Conservation (phyloP, 2,888 invertebrate species). For the Acanthopleura granulata region DNA sequence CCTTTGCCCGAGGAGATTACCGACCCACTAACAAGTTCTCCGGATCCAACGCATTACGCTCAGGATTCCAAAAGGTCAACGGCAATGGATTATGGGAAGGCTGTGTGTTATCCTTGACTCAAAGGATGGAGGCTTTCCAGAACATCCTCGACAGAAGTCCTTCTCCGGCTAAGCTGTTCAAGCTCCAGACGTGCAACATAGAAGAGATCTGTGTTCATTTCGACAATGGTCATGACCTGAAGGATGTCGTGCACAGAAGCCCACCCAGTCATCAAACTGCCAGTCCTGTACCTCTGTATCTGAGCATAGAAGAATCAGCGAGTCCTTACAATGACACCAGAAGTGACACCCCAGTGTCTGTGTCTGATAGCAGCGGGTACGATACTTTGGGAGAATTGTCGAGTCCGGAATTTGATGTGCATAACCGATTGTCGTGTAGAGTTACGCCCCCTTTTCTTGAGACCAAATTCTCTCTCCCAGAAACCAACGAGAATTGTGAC, state of each 20-base stretch:
- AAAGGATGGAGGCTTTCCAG: background rate
- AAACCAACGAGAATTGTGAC: no score
- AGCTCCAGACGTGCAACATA: background rate
- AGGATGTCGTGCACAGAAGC: no score
- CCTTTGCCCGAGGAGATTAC: conserved; percentile 50
- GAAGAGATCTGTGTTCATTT: no score
- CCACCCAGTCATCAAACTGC: no score
- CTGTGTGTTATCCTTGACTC: background rate
- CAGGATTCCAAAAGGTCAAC: conserved; percentile 25
- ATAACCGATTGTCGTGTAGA: background rate
- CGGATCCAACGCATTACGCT: conserved; percentile 44
- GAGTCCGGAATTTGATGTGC: background rate
- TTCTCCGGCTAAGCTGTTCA: background rate
- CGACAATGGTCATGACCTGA: no score
- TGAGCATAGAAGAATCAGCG: no score
- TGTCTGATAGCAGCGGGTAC: background rate
- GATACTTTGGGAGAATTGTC: background rate
- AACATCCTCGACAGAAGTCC: background rate
- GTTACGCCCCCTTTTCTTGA: no score
- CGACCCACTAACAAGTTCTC: conserved; percentile 42
- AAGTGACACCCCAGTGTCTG: background rate
- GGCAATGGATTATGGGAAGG: background rate
- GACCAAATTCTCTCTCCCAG: no score
- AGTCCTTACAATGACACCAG: background rate
- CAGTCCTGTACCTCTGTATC: no score